Evolutionary conservation across 2,113 vertebrate species (phyloP).

Genomic region (Thunnus maccoyii): DNA sequence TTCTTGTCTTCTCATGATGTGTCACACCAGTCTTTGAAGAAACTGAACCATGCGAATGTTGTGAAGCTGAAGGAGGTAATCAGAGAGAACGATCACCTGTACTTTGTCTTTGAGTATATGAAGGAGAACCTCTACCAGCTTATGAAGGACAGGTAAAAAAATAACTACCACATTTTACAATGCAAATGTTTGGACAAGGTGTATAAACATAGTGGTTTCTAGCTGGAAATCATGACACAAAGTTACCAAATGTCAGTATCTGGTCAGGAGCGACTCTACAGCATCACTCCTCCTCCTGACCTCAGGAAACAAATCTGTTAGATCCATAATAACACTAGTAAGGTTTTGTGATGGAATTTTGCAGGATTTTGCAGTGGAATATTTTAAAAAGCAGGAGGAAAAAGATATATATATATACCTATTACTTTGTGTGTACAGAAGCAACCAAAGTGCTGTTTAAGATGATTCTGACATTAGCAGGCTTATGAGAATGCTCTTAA

Average conservation of each 20-base stretch:
- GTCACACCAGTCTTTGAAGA: conserved; percentile 93
- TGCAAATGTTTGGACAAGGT: neutral
- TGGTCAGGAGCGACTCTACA: neutral
- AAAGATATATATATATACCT: neutral
- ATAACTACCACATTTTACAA: neutral
- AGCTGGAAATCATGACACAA: neutral
- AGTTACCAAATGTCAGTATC: neutral
- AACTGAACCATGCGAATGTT: conserved; percentile 97
- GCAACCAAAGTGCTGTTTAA: conserved; percentile 11
- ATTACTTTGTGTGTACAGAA: neutral
- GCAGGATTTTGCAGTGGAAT: neutral
- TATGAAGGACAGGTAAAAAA: conserved; percentile 96
- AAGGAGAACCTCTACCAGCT: conserved; percentile 99
- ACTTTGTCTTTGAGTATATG: conserved; percentile 99
- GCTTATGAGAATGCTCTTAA: conserved; percentile 59
- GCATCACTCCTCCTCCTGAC: too few relatives aligned
- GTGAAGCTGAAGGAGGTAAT: conserved; percentile 99
- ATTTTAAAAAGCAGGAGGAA: conserved; percentile 8
- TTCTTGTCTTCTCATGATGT: neutral
- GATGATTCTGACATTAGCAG: conserved; percentile 5
- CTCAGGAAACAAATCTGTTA: neutral
- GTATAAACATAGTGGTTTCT: neutral
- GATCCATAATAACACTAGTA: neutral
- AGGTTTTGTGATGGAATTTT: neutral
- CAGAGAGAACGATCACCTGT: conserved; percentile 97